Conservation (phyloP, 2,797 vertebrate species). For the Merluccius polli region DNA sequence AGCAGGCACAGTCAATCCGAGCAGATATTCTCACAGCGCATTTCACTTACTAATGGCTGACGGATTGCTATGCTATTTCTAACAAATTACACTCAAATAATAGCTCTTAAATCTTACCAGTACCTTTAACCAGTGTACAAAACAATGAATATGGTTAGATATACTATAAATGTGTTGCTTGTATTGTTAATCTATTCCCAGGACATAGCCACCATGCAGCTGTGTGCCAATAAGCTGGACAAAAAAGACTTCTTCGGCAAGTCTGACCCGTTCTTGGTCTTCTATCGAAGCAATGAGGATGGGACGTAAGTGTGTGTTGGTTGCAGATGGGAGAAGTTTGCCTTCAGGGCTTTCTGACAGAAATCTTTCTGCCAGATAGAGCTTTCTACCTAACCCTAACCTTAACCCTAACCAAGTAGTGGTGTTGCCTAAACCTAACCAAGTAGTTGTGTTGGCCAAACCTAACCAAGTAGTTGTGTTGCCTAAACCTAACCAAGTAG, state of each 20-base stretch:
- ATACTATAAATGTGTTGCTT: background rate
- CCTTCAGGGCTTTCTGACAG: too few relatives aligned
- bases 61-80: background rate
- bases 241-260: slow-evolving; percentile 95
- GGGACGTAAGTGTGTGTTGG: slow-evolving; percentile 77
- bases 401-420: too few relatives aligned
- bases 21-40: background rate
- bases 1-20: background rate
- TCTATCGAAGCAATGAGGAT: slow-evolving; percentile 91
- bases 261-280: slow-evolving; percentile 90
- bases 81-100: background rate
- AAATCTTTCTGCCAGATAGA: too few relatives aligned
- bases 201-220: slow-evolving; percentile 85
- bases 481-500: too few relatives aligned
- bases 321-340: too few relatives aligned
- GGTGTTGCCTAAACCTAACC: too few relatives aligned
- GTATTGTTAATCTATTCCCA: slow-evolving; percentile 11
- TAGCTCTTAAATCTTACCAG: background rate
- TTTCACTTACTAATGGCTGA: background rate
- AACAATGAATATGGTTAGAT: background rate
- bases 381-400: too few relatives aligned
- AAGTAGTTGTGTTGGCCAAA: too few relatives aligned
- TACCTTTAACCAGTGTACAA: background rate
- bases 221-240: slow-evolving; percentile 93
- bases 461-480: too few relatives aligned